phyloP scores from a whole-genome alignment of 2,797 vertebrate genomes.

The Helarctos malayanus region DNA sequence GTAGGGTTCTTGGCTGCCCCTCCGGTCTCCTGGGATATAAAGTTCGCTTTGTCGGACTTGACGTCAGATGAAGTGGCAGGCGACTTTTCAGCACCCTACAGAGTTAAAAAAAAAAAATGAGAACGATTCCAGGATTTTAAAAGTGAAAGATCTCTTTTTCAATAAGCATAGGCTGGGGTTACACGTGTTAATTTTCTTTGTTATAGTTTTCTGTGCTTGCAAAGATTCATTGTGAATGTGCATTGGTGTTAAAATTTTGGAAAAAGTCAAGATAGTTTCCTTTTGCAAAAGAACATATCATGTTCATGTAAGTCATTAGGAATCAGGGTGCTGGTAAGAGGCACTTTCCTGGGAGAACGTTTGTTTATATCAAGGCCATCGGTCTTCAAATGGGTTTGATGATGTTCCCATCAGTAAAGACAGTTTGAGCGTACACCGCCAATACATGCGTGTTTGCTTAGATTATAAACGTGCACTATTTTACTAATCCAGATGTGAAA shows the following conservation, averaged over 20 bases:
- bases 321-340: neutral
- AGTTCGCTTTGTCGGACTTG: conserved; percentile 90
- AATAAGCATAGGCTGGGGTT: neutral
- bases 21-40: conserved; percentile 87
- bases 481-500: neutral
- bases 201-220: neutral
- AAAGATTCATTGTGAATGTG: neutral
- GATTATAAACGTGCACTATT: accelerated
- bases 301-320: neutral
- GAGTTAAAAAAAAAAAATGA: neutral
- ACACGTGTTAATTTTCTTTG: neutral
- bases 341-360: neutral
- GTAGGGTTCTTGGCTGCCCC: conserved; percentile 89
- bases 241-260: neutral
- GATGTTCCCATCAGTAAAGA: neutral
- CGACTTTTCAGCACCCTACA: conserved; percentile 86
- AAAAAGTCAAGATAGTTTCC: neutral
- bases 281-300: neutral
- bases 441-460: neutral
- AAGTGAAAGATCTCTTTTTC: neutral
- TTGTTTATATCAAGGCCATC: neutral
- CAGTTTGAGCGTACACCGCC: neutral
- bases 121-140: neutral
- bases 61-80: conserved; percentile 79
- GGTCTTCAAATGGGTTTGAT: neutral